phyloP scores from a whole-genome alignment of 1,140 invertebrate genomes.

The Phocides pigmalion region DNA sequence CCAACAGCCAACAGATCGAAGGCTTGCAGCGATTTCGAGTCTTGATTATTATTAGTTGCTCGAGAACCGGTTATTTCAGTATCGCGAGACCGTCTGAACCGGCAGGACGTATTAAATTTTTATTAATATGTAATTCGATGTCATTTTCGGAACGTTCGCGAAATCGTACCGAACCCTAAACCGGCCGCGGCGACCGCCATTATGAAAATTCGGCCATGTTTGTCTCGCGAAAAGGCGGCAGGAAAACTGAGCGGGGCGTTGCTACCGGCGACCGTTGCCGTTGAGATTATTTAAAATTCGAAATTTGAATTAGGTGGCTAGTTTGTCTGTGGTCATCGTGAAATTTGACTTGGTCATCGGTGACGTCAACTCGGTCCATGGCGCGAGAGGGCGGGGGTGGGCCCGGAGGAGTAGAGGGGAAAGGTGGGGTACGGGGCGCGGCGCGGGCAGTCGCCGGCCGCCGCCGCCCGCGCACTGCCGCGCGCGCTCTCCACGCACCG shows the following conservation, averaged over 20 bases:
- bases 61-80: constrained; percentile 72
- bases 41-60: constrained; percentile 41
- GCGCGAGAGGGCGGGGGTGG: constrained; percentile 37
- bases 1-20: constrained; percentile 44
- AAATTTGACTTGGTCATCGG: constrained; percentile 49
- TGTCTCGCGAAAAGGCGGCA: constrained; percentile 54
- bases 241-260: constrained; percentile 8
- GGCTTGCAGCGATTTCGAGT: constrained; percentile 38
- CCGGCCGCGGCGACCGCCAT: constrained; percentile 63
- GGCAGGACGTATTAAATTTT: constrained; percentile 60
- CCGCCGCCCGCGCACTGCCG: constrained; percentile 67
- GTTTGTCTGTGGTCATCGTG: constrained; percentile 54
- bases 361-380: constrained; percentile 50
- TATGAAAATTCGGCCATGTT: constrained; percentile 74
- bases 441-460: constrained; percentile 64
- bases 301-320: constrained; percentile 50
- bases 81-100: constrained; percentile 57
- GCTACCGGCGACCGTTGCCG: constrained; percentile 35
- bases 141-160: constrained; percentile 58
- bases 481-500: constrained; percentile 54
- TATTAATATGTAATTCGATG: constrained; percentile 41
- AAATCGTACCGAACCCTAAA: constrained; percentile 57
- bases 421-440: constrained; percentile 53
- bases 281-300: constrained; percentile 45
- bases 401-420: constrained; percentile 46